These are phyloP conservation scores for Isurus oxyrinchus DNA, from an alignment of 2,113 vertebrate species.

Conservation along the genomic window DNA sequence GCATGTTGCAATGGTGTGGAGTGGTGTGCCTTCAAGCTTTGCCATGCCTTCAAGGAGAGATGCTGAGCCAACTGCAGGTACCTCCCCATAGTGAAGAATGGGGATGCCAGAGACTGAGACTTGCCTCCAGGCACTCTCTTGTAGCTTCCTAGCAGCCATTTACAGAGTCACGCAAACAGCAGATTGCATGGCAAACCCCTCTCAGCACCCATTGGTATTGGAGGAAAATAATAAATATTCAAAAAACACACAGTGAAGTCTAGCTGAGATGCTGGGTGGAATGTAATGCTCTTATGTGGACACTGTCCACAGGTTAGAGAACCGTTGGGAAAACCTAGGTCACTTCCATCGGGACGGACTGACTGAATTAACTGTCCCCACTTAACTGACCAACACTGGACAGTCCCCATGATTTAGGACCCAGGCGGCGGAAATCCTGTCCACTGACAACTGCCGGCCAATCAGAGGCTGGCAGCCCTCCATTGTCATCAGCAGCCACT, in stretches of 20 bases:
- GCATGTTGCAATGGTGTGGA: not conserved
- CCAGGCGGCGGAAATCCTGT: too few species aligned
- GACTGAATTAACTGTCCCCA: too few species aligned
- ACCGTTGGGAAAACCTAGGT: too few species aligned
- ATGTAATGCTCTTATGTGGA: not conserved
- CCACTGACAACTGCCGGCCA: too few species aligned
- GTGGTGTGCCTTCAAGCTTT: not conserved
- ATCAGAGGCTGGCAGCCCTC: too few species aligned
- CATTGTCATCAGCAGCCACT: too few species aligned
- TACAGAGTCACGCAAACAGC: not conserved
- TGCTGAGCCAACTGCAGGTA: not conserved
- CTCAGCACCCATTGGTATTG: not conserved
- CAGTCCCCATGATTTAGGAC: too few species aligned
- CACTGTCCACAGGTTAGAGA: too few species aligned
- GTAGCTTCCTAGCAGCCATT: not conserved
- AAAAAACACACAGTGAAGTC: not conserved
- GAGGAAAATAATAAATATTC: not conserved
- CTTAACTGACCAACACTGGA: too few species aligned
- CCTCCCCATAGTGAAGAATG: not conserved
- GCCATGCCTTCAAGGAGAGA: not conserved
- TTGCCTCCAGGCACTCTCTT: not conserved
- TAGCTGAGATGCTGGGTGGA: not conserved
- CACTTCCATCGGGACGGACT: too few species aligned
- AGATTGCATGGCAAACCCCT: not conserved
- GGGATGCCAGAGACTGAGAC: not conserved